phyloP scores from a whole-genome alignment of 2,797 vertebrate genomes.

The Petrocephalus schoutedeni region DNA sequence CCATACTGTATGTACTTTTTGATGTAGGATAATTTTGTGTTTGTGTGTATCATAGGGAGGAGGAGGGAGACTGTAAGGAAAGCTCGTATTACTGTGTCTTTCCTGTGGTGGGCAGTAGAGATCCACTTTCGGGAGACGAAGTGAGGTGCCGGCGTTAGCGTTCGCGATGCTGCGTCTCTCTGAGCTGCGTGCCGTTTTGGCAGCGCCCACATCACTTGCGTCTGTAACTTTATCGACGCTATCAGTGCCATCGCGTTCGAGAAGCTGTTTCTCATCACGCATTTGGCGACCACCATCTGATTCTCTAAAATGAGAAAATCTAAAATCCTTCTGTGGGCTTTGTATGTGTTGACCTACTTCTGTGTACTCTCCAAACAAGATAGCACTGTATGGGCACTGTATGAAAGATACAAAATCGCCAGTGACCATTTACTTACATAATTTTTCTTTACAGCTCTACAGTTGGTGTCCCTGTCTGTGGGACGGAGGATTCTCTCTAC shows the following conservation, averaged over 20 bases:
- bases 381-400: background rate
- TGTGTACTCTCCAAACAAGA: background rate
- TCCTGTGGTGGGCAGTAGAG: slow-evolving; percentile 21
- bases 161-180: too few species aligned
- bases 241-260: background rate
- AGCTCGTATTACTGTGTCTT: background rate
- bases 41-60: background rate
- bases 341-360: background rate
- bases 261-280: background rate
- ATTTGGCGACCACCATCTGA: background rate
- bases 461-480: background rate
- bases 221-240: background rate
- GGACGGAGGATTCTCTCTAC: background rate
- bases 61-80: background rate
- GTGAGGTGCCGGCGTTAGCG: background rate
- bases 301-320: background rate
- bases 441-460: background rate
- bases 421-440: background rate
- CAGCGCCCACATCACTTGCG: background rate
- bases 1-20: background rate
- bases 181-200: background rate
- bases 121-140: background rate
- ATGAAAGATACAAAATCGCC: background rate
- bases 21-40: background rate
- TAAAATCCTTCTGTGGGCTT: slow-evolving; percentile 1